phyloP scores from a whole-genome alignment of 37 sponge, comb jelly and placozoan genomes.

The Ianthella basta region DNA sequence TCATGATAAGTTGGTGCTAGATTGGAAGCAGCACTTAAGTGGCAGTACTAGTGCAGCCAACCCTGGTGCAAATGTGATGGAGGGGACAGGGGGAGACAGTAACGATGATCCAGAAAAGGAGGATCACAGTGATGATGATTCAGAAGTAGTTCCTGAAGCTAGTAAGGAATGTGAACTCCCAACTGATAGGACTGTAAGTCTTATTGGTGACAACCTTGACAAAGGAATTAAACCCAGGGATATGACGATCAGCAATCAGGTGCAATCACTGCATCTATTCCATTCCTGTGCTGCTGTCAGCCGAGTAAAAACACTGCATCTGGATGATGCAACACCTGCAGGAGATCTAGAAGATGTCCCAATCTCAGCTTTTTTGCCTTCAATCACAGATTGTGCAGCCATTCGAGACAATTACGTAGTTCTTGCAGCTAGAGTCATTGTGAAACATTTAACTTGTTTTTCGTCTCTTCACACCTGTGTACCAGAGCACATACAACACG shows the following conservation, averaged over 20 bases:
- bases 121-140: too few relatives aligned
- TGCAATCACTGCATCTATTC: constrained; percentile 20
- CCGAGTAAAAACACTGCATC: neutral
- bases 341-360: neutral
- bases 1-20: neutral
- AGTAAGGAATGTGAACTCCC: too few relatives aligned
- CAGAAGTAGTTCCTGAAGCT: too few relatives aligned
- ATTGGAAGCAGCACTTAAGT: constrained; percentile 8
- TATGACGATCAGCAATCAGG: constrained; percentile 27
- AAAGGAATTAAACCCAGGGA: constrained; percentile 7
- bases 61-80: too few relatives aligned
- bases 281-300: constrained; percentile 17
- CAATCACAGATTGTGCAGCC: neutral
- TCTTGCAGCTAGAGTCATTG: neutral
- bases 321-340: constrained; percentile 19
- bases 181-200: too few relatives aligned
- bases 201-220: constrained; percentile 47
- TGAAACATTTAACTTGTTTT: constrained; percentile 4
- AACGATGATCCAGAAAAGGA: too few relatives aligned
- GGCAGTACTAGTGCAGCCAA: too few relatives aligned
- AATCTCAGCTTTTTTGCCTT: constrained; percentile 6
- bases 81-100: too few relatives aligned
- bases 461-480: neutral
- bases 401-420: constrained; percentile 28
- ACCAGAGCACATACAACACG: constrained; percentile 25